Percentiles rank a stretch among this genome's conserved stretches.
Conservation (phyloP, 2,113 vertebrate species). For the Halcyon malimbica region DNA sequence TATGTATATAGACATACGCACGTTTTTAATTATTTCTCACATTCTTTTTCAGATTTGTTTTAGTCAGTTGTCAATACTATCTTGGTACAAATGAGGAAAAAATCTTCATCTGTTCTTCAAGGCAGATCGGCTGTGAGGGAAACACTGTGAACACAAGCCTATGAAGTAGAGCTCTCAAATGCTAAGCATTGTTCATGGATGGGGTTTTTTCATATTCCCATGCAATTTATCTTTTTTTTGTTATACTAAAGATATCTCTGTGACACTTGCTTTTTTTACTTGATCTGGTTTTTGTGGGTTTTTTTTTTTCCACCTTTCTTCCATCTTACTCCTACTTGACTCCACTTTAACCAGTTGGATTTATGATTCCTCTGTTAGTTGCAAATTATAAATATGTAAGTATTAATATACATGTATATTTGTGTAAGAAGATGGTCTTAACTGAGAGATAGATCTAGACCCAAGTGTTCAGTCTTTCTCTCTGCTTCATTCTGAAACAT, state of each 20-base stretch:
- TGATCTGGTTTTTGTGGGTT: neutral
- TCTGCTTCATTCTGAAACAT: neutral
- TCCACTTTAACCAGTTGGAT: neutral
- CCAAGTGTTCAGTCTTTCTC: neutral
- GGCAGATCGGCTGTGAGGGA: neutral
- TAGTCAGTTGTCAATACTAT: neutral
- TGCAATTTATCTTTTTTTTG: neutral
- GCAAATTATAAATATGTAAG: neutral
- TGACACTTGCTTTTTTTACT: neutral
- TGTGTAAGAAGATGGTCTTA: neutral
- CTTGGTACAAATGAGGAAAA: neutral
- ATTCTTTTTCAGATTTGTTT: neutral
- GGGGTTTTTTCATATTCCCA: neutral
- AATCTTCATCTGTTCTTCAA: neutral
- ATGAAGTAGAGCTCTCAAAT: neutral
- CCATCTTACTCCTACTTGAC: neutral
- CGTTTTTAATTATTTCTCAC: accelerated
- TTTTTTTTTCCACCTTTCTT: neutral
- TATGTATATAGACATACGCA: accelerated
- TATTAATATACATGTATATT: too few relatives aligned
- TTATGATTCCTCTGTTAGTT: neutral
- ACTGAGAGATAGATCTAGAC: neutral
- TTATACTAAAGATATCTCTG: neutral
- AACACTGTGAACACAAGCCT: neutral
- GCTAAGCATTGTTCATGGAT: neutral